Evolutionary conservation across 2,888 invertebrate genomes (phyloP).

Genomic region (Amphipyra tragopoginis): DNA sequence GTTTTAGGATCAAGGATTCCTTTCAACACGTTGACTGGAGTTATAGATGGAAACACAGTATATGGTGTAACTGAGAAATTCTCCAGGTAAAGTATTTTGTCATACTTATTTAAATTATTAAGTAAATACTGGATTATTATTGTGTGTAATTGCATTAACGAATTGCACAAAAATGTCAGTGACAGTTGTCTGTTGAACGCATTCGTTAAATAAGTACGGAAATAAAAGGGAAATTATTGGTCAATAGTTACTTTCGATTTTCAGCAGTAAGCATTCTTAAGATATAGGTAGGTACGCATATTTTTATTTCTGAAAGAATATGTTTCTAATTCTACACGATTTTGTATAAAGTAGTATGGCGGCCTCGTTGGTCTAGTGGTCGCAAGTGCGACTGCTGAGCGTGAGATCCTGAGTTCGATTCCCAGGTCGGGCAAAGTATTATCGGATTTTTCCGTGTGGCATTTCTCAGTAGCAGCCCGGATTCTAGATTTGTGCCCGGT

Average conservation of each 20-base stretch:
- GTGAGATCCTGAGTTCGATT: too few relatives aligned
- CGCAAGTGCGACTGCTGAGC: too few relatives aligned
- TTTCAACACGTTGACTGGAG: slow-evolving; percentile 96
- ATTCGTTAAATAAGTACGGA: slow-evolving; percentile 4
- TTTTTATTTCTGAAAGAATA: too few relatives aligned
- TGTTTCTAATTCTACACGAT: too few relatives aligned
- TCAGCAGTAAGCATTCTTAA: not conserved
- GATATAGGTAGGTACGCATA: too few relatives aligned
- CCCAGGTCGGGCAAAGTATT: too few relatives aligned
- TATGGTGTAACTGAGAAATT: slow-evolving; percentile 96
- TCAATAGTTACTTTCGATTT: slow-evolving; percentile 11
- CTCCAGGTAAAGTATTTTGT: slow-evolving; percentile 89
- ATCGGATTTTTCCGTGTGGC: too few relatives aligned
- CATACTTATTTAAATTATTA: not conserved
- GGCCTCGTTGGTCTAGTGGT: too few relatives aligned
- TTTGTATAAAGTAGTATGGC: too few relatives aligned
- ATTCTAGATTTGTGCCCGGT: too few relatives aligned
- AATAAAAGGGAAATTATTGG: slow-evolving; percentile 12
- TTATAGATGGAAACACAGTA: slow-evolving; percentile 96
- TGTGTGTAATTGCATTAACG: not conserved
- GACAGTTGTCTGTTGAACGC: not conserved
- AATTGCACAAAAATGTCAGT: not conserved
- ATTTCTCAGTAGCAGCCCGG: too few relatives aligned
- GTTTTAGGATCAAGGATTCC: slow-evolving; percentile 93
- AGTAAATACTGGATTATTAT: not conserved